Base-by-base conservation (phyloP, 2,888 invertebrate species). In the Hydraecia micacea region DNA sequence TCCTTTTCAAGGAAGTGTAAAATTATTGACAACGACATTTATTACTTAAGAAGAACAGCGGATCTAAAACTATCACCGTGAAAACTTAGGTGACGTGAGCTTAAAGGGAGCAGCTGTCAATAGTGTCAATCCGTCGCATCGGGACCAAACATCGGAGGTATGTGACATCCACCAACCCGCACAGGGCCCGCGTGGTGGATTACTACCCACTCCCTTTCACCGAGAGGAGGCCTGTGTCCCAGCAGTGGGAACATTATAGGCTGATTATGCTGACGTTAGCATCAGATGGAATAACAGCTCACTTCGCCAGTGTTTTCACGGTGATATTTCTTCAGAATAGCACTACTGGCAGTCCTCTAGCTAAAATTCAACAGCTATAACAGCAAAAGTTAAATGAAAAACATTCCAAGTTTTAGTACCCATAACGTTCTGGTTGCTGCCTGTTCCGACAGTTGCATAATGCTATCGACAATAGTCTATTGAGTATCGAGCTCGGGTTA, bases 381-480 rank as follows among this genome's bases (percentile, higher is more conserved):
- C 18, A 15, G 2, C 7, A 46, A 60, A 77, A n/a, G 18, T 25
- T n/a, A 21, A 25, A 39, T 49, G 79, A 25, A 36, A 67, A 49
- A 1, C 63, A 58, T 65, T 81, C 63, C 55, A 21, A 42, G 6
- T 39, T 81, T 79, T 60, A 79, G 28, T 60, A 52, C 58, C 75
- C 15, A 58, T 36, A n/a, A 42, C 42, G 25, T 75, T 46, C 65
- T 49, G 66, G 81, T 81, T 3, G 72, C 39, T 55, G 81, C 32
- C 66, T 42, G 65, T 73, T 69, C 66, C 68, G 46, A n/a, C 63
- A 15, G 68, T 80, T 76, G 32, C 68, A 77, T 83, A 83, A 79
- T 82, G 60, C 86, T 87, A 86, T 88, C 86, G 77, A 84, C 88
- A 89, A 86, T 85, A 75, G 83, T 65, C 74, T 55, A 83, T 66